A percentile compares a stretch with the other conserved stretches of the same genome.
These are phyloP conservation scores for Drosophila yakuba DNA, from an alignment of 1,140 invertebrate species.

Conservation along the genomic window DNA sequence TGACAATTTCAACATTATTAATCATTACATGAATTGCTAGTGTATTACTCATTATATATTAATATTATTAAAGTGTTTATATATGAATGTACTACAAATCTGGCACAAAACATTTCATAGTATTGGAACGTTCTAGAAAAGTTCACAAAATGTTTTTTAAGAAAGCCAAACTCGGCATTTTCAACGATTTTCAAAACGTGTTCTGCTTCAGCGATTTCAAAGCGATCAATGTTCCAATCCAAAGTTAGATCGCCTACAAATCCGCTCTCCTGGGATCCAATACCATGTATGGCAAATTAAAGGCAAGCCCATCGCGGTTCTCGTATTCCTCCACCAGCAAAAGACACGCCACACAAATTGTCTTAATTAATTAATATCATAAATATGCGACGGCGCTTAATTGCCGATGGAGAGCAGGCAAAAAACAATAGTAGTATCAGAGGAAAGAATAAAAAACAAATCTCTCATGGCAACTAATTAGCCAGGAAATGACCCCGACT, in stretches of 20 bases:
- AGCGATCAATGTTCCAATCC: neutral
- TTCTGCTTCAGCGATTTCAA: neutral
- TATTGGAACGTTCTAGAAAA: neutral
- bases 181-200: neutral
- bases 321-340: constrained; percentile 60
- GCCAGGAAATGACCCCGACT: constrained; percentile 79
- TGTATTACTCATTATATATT: too few relatives aligned
- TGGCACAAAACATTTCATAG: too few relatives aligned
- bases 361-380: constrained; percentile 82
- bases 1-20: too few relatives aligned
- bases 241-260: constrained; percentile 2
- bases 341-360: constrained; percentile 64
- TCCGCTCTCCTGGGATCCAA: constrained; percentile 28
- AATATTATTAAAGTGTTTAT: too few relatives aligned
- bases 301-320: constrained; percentile 37
- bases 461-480: constrained; percentile 79
- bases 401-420: constrained; percentile 49
- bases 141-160: too few relatives aligned
- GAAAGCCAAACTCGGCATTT: neutral
- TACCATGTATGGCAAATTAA: constrained; percentile 36
- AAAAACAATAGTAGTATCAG: constrained; percentile 8
- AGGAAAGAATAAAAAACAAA: constrained; percentile 46
- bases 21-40: too few relatives aligned
- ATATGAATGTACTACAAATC: too few relatives aligned
- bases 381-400: constrained; percentile 77